Conservation (phyloP, 2,888 invertebrate genomes). For the Brenthis ino region DNA sequence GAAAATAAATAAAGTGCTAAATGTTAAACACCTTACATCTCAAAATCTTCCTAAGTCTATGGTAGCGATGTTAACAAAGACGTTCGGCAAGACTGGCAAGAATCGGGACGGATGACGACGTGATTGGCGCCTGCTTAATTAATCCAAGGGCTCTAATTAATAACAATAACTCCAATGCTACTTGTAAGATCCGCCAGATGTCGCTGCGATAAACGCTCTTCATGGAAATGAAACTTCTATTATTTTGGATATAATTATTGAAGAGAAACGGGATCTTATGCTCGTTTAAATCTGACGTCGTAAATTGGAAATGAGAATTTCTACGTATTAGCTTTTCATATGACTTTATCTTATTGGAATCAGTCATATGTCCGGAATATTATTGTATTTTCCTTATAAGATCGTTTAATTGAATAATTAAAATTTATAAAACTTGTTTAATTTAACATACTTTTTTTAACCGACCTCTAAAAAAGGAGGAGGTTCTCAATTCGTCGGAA, state of each 20-base stretch:
- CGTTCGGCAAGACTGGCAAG: slow-evolving; percentile 71
- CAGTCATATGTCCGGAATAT: not conserved
- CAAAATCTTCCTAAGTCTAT: slow-evolving; percentile 24
- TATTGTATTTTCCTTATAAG: too few species aligned
- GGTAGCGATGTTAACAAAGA: slow-evolving; percentile 74
- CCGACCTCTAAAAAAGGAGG: too few species aligned
- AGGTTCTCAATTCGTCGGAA: too few species aligned
- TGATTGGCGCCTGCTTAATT: slow-evolving; percentile 81
- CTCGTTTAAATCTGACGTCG: slow-evolving; percentile 9
- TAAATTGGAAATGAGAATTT: not conserved
- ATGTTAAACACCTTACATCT: not conserved
- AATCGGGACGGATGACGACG: slow-evolving; percentile 68
- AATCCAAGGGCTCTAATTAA: slow-evolving; percentile 78
- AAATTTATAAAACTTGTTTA: too few species aligned
- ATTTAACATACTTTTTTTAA: too few species aligned
- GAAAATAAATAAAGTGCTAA: too few species aligned
- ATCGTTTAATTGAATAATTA: too few species aligned
- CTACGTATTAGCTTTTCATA: not conserved
- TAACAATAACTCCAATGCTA: slow-evolving; percentile 75
- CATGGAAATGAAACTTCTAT: slow-evolving; percentile 40
- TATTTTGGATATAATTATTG: slow-evolving; percentile 40
- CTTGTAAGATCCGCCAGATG: slow-evolving; percentile 70
- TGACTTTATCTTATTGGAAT: slow-evolving; percentile 3
- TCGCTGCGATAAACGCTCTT: slow-evolving; percentile 54
- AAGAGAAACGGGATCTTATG: slow-evolving; percentile 20